These are phyloP conservation scores for Buphagus erythrorhynchus DNA, from an alignment of 2,797 vertebrate species.

Conservation along the genomic window DNA sequence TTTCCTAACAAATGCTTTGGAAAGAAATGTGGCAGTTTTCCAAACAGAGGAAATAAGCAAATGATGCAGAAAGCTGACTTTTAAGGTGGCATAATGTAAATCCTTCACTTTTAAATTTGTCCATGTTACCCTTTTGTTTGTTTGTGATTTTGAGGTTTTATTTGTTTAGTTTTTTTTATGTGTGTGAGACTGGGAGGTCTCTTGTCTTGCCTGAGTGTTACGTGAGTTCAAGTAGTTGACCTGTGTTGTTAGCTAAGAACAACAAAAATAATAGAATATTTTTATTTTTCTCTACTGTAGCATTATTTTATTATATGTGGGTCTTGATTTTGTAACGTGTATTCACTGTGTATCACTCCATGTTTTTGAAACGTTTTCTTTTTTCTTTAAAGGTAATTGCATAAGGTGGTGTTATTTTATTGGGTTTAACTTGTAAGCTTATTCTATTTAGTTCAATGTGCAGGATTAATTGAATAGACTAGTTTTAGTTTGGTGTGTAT, in stretches of 20 bases:
- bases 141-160: background rate
- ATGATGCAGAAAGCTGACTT: background rate
- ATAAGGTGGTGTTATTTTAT: background rate
- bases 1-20: background rate
- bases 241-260: background rate
- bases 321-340: background rate
- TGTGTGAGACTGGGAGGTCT: background rate
- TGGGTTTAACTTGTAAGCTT: background rate
- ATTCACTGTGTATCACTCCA: background rate
- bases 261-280: background rate
- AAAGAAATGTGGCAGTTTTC: background rate
- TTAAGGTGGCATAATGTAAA: background rate
- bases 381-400: background rate
- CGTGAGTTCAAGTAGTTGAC: background rate
- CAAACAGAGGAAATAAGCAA: background rate
- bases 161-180: background rate
- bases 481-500: background rate
- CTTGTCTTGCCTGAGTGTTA: background rate
- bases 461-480: background rate
- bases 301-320: background rate
- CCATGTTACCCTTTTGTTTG: accelerated
- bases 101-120: background rate
- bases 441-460: background rate
- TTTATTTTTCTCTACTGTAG: background rate
- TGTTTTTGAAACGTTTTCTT: background rate